phyloP scores from a whole-genome alignment of 53 echinoderm and acorn worm species.

The Luidia sarsii region DNA sequence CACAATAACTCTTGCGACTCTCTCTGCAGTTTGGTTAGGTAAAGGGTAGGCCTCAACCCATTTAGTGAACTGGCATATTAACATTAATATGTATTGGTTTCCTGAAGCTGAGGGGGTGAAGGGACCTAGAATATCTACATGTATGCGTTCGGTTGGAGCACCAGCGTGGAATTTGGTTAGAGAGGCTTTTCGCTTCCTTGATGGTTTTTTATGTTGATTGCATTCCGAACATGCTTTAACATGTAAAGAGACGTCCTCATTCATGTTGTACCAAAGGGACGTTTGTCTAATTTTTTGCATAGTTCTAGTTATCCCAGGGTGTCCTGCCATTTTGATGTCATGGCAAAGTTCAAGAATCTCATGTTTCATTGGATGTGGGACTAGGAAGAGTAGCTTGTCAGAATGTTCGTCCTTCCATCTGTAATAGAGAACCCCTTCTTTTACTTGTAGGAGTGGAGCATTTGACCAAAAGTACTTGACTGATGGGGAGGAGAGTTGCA shows the following conservation, averaged over 20 bases:
- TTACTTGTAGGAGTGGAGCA: too few species aligned
- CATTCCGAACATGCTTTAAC: conserved; percentile 19
- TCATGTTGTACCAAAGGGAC: background rate
- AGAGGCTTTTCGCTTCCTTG: conserved; percentile 17
- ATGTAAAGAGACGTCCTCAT: background rate
- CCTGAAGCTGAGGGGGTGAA: conserved; percentile 6
- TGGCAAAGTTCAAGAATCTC: background rate
- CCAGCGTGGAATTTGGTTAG: background rate
- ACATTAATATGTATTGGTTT: conserved; percentile 34
- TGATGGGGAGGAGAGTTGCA: too few species aligned
- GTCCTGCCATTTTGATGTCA: background rate
- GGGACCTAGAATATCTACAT: conserved; percentile 9
- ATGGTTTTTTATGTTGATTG: conserved; percentile 16
- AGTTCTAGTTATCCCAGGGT: background rate
- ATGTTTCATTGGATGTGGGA: too few species aligned
- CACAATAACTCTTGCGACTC: conserved; percentile 31
- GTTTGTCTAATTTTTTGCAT: conserved; percentile 3
- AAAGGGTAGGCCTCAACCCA: conserved; percentile 62
- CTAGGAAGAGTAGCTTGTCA: too few species aligned
- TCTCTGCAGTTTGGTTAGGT: conserved; percentile 51
- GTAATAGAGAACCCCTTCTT: background rate
- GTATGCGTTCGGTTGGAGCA: background rate
- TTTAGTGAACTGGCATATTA: conserved; percentile 56
- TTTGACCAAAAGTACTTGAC: too few species aligned
- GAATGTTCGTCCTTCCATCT: too few species aligned